A percentile compares a stretch with the other conserved stretches of the same genome.
phyloP scores from a whole-genome alignment of 2,113 vertebrate genomes.

The Erpornis zantholeuca region DNA sequence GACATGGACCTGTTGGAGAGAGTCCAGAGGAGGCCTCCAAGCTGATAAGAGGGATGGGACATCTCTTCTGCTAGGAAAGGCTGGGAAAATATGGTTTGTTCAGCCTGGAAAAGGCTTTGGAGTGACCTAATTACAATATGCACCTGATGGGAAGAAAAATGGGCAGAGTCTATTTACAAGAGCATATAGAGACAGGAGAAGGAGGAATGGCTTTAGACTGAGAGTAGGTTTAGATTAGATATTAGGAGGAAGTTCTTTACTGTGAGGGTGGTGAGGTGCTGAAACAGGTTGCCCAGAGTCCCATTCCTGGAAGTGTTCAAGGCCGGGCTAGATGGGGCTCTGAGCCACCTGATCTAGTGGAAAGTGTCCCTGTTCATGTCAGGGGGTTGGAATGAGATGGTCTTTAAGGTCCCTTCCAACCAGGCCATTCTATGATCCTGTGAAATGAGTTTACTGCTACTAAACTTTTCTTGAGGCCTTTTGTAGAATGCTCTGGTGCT shows the following conservation, averaged over 20 bases:
- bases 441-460: not conserved
- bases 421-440: not conserved
- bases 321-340: not conserved
- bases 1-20: rapidly evolving
- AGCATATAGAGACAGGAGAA: not conserved
- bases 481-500: not conserved
- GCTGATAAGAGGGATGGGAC: not conserved
- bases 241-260: not conserved
- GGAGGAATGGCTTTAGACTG: not conserved
- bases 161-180: not conserved
- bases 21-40: not conserved
- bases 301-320: not conserved
- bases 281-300: not conserved
- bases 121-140: not conserved
- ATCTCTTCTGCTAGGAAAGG: not conserved
- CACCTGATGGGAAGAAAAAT: not conserved
- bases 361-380: not conserved
- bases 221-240: not conserved
- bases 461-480: not conserved
- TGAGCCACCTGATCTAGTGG: not conserved
- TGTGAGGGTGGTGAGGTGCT: not conserved
- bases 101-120: not conserved
- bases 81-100: not conserved
- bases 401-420: not conserved
- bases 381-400: rapidly evolving